Evolutionary conservation across 2,797 vertebrate species (phyloP).

Genomic region (Staurois parvus): DNA sequence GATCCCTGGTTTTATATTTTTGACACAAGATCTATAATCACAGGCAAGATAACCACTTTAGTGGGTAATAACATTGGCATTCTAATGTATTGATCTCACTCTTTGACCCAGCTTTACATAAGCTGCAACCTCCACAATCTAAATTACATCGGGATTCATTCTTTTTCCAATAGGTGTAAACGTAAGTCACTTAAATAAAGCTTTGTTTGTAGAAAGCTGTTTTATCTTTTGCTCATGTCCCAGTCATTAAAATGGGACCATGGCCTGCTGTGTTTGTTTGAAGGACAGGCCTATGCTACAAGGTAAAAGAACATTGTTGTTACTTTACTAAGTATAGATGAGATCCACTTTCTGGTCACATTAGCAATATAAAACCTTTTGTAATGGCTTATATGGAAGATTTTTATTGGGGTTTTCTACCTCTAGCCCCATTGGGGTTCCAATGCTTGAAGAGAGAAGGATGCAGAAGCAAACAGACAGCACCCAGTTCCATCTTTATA

Average conservation of each 20-base stretch:
- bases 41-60: slow-evolving; percentile 66
- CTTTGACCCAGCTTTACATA: slow-evolving; percentile 69
- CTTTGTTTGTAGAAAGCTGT: slow-evolving; percentile 9
- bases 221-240: background rate
- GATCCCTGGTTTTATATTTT: slow-evolving; percentile 38
- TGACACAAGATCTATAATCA: slow-evolving; percentile 60
- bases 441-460: background rate
- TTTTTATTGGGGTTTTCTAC: background rate
- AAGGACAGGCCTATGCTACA: too few species aligned
- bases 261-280: too few species aligned
- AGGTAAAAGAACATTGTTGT: too few species aligned
- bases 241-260: background rate
- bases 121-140: slow-evolving; percentile 70
- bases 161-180: slow-evolving; percentile 66
- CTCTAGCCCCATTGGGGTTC: background rate
- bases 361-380: too few species aligned
- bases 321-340: background rate
- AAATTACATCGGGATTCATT: slow-evolving; percentile 68
- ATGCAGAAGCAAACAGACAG: too few species aligned
- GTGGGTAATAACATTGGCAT: slow-evolving; percentile 67
- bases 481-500: too few species aligned
- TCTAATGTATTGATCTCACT: slow-evolving; percentile 69
- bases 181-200: slow-evolving; percentile 45
- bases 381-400: too few species aligned
- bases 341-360: background rate